Base-by-base conservation (phyloP, 2,888 invertebrate genomes). In the Chymomyza fuscimana region DNA sequence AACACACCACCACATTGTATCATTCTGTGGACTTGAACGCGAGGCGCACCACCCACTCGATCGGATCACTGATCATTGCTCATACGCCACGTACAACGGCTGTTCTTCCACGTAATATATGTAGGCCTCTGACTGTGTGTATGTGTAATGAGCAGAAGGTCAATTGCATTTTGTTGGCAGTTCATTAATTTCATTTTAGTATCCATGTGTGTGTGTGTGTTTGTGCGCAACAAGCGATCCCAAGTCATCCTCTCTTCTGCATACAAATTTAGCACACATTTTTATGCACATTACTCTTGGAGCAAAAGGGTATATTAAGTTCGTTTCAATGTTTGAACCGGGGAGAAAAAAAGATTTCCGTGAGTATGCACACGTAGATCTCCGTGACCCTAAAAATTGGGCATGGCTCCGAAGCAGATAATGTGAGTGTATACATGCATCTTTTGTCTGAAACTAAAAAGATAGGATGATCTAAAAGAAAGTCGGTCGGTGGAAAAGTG, bases 101-200 rank as follows among this genome's bases (percentile, higher is more conserved):
- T 54, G 54, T 16, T 16, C n/a, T 36, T 58, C 40, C 40, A 46
- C 40, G 40, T 46, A 46, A 46, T 46, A 58, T 46, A 15, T 67
- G 50, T 51, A 10, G 22, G 51, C 19, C 36, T 72, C 62, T 54
- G 54, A 62, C 54, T 61, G 54, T 63, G 70, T 69, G 51, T 74
- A 70, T 69, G 77, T 72, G 56, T 65, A 79, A 79, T 72, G 72
- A 12, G 69, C 77, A 81, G 90, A 90, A 89, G 89, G 89, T 89
- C 90, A 87, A 89, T 88, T 90, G 88, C 87, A 89, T 86, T 90
- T 89, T 76, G 80, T 79, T 83, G 89, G 77, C 89, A 81, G 82
- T 81, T 84, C 86, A 87, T 86, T 87, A 87, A 86, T 86, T 87
- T 87, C 63, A 74, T 76, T 81, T 77, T 72, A 72, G 74, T 58